Evolutionary conservation across 2,888 invertebrate species (phyloP).

Genomic region (Syrphus vitripennis): DNA sequence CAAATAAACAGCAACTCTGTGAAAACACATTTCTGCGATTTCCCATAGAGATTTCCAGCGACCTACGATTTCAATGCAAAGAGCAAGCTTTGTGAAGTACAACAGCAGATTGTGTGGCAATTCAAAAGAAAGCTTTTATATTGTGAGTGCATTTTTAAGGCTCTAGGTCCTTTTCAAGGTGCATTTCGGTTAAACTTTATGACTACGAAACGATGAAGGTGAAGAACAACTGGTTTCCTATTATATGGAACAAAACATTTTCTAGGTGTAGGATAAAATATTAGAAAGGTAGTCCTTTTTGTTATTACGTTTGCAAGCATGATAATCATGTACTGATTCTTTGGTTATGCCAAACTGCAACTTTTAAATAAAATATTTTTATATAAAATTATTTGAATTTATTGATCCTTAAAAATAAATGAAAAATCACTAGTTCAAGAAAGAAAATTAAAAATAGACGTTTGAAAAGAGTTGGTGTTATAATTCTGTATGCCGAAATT

Average conservation of each 20-base stretch:
- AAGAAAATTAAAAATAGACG: not conserved
- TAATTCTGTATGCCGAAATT: no score
- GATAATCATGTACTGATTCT: conserved; percentile 34
- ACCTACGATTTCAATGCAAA: conserved; percentile 63
- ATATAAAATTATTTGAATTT: not conserved
- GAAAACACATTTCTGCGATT: conserved; percentile 39
- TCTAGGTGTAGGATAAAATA: conserved; percentile 3
- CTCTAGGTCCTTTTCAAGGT: not conserved
- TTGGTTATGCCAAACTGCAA: not conserved
- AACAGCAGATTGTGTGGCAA: conserved; percentile 55
- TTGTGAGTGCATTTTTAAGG: conserved; percentile 68
- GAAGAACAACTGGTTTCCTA: conserved; percentile 49
- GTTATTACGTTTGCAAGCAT: conserved; percentile 39
- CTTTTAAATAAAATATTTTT: not conserved
- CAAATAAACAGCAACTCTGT: not conserved
- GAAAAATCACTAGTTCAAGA: no score
- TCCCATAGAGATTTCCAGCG: conserved; percentile 50
- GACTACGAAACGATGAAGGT: not conserved
- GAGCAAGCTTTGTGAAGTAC: conserved; percentile 3
- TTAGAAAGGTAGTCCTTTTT: conserved; percentile 36
- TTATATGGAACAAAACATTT: conserved; percentile 39
- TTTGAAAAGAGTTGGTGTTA: no score
- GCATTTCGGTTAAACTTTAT: not conserved
- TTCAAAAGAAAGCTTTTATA: conserved; percentile 68
- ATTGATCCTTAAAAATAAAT: not conserved